phyloP scores from a whole-genome alignment of 2,797 vertebrate genomes.

The Babyrousa celebensis region DNA sequence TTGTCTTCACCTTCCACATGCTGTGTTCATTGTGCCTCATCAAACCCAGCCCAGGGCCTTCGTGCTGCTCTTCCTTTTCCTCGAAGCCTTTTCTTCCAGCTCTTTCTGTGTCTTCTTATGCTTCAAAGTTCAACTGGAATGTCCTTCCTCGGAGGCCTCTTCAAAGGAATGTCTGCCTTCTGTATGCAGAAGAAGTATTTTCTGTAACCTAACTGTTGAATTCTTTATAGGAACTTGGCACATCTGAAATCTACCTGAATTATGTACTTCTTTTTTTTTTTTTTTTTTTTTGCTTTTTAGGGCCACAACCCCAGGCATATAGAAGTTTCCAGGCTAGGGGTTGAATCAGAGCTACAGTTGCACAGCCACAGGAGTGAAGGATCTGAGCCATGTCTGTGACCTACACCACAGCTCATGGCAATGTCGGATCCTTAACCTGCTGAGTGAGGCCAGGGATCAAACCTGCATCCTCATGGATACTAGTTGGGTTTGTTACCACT shows the following conservation, averaged over 20 bases:
- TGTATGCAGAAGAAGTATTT: neutral
- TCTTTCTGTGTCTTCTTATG: neutral
- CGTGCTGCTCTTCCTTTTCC: neutral
- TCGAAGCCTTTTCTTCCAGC: neutral
- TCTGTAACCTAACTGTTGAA: neutral
- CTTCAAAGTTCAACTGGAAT: neutral
- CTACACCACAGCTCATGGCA: too few relatives aligned
- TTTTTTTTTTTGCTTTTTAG: too few relatives aligned
- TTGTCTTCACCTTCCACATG: neutral
- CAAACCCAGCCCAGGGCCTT: neutral
- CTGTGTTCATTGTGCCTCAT: neutral
- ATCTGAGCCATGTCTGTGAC: too few relatives aligned
- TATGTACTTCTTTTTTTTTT: neutral
- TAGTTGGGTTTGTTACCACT: too few relatives aligned
- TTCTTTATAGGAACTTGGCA: conserved; percentile 2
- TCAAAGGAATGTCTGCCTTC: neutral
- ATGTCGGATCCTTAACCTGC: too few relatives aligned
- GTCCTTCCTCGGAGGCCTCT: neutral
- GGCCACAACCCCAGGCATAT: too few relatives aligned
- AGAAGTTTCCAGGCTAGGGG: too few relatives aligned
- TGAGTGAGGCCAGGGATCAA: too few relatives aligned
- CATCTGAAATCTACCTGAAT: neutral
- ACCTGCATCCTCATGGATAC: too few relatives aligned
- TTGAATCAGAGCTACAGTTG: too few relatives aligned
- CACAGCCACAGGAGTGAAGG: too few relatives aligned